These are phyloP conservation scores for Malurus elegans DNA, from an alignment of 2,113 vertebrate species.

Conservation along the genomic window DNA sequence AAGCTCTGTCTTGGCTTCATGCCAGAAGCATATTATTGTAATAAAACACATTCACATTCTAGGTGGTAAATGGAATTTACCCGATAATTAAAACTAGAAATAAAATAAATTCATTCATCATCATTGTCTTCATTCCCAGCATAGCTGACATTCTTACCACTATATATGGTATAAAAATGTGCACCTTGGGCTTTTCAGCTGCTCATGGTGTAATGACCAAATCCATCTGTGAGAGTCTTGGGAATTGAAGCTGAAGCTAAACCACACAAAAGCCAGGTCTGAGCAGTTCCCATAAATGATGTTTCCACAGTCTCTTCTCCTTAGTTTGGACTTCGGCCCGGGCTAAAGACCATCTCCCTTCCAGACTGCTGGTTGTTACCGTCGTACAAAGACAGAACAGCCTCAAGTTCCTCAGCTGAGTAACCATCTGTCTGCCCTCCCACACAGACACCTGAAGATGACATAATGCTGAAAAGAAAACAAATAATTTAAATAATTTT, in stretches of 20 bases:
- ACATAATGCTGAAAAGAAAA: slow-evolving; percentile 25
- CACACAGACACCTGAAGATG: slow-evolving; percentile 52
- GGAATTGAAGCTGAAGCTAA: slow-evolving; percentile 16
- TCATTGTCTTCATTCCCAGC: background rate
- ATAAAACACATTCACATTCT: slow-evolving; percentile 31
- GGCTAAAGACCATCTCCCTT: background rate
- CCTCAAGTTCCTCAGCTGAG: slow-evolving; percentile 34
- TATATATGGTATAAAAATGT: slow-evolving; percentile 40
- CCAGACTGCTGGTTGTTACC: background rate
- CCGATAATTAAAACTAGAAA: slow-evolving; percentile 51
- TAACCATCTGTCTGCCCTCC: slow-evolving; percentile 57
- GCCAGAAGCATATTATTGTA: slow-evolving; percentile 19
- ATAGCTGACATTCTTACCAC: background rate
- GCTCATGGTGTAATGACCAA: background rate
- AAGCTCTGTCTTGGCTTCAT: slow-evolving; percentile 1
- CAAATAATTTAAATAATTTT: background rate
- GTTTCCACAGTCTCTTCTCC: background rate
- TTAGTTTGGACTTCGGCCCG: background rate
- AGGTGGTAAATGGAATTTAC: slow-evolving; percentile 52
- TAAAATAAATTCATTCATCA: slow-evolving; percentile 36
- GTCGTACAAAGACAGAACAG: background rate
- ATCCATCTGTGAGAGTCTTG: slow-evolving; percentile 9
- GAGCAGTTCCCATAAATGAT: background rate
- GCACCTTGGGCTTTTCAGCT: slow-evolving; percentile 42
- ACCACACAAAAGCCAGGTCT: slow-evolving; percentile 9